Evolutionary conservation across 35 echinoderm and acorn worm species (phyloP), one percentile per base, ranked within the genome.

Genomic region (Diadema setosum): DNA sequence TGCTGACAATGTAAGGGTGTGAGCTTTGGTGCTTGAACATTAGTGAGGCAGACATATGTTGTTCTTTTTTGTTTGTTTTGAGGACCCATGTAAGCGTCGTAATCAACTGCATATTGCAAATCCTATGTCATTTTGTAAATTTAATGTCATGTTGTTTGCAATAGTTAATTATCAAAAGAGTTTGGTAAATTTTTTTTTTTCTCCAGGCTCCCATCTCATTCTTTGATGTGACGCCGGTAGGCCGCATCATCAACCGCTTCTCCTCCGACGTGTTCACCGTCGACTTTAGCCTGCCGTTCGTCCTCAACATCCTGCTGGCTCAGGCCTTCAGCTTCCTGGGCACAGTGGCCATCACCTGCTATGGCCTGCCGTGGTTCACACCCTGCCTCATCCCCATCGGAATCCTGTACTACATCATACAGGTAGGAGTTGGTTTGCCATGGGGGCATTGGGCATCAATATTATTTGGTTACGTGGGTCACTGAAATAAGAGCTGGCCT

Each of bases 181-280:
- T n/a, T n/a, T n/a, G n/a, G n/a, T n/a, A n/a, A 14, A 33, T 83
- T 56, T 59, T 74, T 8, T 65, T 69, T 73, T 91, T 20, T 45
- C 42, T 30, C 4, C 86, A 95, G 89, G 96, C 96, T 73, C 96
- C 96, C 7, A 89, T 99, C 34, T 60, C 69, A n/a, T 99, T 99
- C 81, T 99, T 95, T 87, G 96, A 92, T 43, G 83, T 81, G 34
- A 99, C 96, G 15, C 96, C 96, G 1, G 91, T 99, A 27, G 96
- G 96, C 14, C 85, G 96, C 11, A 94, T 99, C 70, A 86, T 99
- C 49, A 99, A 99, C 59, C 89, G 96, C 14, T 99, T 99, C 76
- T 99, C 96, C 21, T 99, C 96, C 2, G 96, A 99, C 40, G 90
- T 99, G 18, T 99, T 65, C 70, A 94, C 86, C 41, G 88, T 99